phyloP scores from a whole-genome alignment of 2,113 vertebrate species.

The Strix aluco region DNA sequence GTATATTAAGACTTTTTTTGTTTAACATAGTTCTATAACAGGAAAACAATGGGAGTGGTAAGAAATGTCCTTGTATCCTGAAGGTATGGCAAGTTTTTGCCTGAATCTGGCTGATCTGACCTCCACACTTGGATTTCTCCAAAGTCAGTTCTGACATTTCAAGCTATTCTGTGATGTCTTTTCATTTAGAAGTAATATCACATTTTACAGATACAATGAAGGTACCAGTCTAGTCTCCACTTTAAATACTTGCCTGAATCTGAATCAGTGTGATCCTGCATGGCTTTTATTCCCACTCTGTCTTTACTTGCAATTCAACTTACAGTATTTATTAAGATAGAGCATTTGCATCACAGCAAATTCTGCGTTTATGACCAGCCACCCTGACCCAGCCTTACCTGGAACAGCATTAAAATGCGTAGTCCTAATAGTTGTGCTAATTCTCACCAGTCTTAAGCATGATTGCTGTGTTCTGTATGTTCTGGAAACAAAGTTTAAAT shows the following conservation, averaged over 20 bases:
- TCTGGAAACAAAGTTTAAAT: neutral
- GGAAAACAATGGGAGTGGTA: neutral
- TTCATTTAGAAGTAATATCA: neutral
- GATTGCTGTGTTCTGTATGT: neutral
- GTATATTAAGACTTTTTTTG: neutral
- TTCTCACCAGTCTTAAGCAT: neutral
- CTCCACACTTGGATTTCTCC: neutral
- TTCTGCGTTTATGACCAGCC: neutral
- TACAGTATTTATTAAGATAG: neutral
- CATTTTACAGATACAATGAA: neutral
- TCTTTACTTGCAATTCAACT: neutral
- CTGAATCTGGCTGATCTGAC: neutral
- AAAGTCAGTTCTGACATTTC: neutral
- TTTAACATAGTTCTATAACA: neutral
- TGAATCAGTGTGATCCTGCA: neutral
- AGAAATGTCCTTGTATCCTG: neutral
- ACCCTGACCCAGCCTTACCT: neutral
- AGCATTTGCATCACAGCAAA: neutral
- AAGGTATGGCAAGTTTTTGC: neutral
- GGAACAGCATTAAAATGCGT: neutral
- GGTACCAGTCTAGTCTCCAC: neutral
- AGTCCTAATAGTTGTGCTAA: neutral
- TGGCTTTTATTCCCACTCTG: accelerated
- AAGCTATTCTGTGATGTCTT: neutral
- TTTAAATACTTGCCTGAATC: neutral